Percentiles rank a stretch among this genome's conserved stretches.
Evolutionary conservation across 2,797 vertebrate species (phyloP).

Genomic region (Chaetodon trifasciatus): DNA sequence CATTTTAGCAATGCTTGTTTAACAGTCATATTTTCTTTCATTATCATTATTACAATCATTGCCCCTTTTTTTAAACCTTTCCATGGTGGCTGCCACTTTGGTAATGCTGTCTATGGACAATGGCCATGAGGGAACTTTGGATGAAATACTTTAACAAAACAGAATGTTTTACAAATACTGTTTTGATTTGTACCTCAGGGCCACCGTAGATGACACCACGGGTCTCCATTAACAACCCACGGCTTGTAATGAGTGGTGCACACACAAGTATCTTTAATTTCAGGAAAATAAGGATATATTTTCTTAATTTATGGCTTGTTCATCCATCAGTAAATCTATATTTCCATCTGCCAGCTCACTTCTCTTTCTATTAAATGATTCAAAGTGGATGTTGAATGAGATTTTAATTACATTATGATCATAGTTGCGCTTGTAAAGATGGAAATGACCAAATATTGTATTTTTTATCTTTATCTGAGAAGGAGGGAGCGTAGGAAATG

Average conservation of each 20-base stretch:
- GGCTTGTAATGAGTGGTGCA: background rate
- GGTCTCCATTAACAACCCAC: background rate
- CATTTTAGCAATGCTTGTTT: too few species aligned
- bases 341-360: background rate
- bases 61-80: background rate
- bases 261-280: background rate
- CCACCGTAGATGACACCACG: background rate
- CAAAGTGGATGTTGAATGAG: conserved; percentile 49
- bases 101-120: background rate
- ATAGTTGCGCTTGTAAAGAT: conserved; percentile 57
- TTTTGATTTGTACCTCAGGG: background rate
- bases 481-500: background rate
- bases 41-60: background rate
- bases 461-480: conserved; percentile 58
- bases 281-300: background rate
- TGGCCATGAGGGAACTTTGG: background rate
- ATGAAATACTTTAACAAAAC: background rate
- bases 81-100: background rate
- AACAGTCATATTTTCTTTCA: too few species aligned
- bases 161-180: background rate
- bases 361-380: conserved; percentile 21
- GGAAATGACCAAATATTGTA: conserved; percentile 51
- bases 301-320: background rate
- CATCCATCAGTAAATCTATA: background rate
- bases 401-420: conserved; percentile 76